phyloP scores from a whole-genome alignment of 37 sponge, comb jelly and placozoan species.

The Halisarca cf. caerulea region DNA sequence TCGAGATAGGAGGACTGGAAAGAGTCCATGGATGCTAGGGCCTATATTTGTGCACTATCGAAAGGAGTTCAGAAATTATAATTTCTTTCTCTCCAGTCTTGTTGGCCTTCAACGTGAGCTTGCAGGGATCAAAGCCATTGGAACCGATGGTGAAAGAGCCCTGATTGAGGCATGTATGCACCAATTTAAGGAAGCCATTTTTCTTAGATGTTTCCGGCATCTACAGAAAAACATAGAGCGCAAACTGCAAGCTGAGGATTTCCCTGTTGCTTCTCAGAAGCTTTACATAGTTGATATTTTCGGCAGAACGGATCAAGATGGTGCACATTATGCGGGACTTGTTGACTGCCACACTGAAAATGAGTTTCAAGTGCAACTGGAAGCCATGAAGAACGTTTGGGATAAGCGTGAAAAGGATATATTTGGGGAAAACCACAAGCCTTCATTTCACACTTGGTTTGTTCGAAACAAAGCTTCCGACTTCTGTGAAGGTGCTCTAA shows the following conservation, averaged over 20 bases:
- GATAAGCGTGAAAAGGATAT: not conserved
- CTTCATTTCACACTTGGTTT: not conserved
- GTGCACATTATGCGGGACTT: not conserved
- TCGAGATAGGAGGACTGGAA: not conserved
- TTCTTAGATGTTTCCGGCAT: conserved; percentile 13
- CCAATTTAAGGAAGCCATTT: not conserved
- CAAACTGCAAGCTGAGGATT: not conserved
- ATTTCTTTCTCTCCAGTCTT: conserved; percentile 25
- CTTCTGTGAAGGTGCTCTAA: not conserved
- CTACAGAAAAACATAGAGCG: conserved; percentile 23
- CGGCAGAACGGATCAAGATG: not conserved
- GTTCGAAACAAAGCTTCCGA: not conserved
- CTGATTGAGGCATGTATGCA: conserved; percentile 4
- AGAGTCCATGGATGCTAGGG: conserved; percentile 32
- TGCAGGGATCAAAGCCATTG: not conserved
- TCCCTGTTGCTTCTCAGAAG: not conserved
- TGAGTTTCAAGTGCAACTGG: not conserved
- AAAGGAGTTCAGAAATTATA: conserved; percentile 30
- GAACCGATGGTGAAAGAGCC: conserved; percentile 17
- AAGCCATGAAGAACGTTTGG: not conserved
- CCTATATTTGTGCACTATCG: conserved; percentile 34
- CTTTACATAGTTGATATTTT: not conserved
- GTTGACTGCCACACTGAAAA: not conserved
- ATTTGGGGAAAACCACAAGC: not conserved
- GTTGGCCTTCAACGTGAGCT: not conserved